Percentiles rank a stretch among this genome's conserved stretches.
These are phyloP conservation scores for Pleuronectes platessa DNA, from an alignment of 2,113 vertebrate genomes.

Conservation along the genomic window DNA sequence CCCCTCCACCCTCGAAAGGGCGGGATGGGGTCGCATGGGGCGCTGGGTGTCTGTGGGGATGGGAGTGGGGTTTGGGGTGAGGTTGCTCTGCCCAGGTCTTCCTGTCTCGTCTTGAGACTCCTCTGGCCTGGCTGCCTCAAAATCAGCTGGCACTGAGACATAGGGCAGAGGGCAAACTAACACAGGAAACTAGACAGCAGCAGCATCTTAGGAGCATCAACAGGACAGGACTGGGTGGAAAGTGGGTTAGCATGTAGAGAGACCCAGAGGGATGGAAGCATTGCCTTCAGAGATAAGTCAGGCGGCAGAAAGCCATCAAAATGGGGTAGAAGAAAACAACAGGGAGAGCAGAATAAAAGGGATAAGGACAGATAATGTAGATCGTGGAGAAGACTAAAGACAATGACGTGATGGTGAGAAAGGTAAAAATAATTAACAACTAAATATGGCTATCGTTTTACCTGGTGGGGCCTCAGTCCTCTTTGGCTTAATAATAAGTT, in stretches of 20 bases:
- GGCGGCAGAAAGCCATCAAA: constrained; percentile 25
- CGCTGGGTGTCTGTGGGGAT: constrained; percentile 67
- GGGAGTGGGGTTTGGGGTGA: constrained; percentile 64
- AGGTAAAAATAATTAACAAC: not conserved
- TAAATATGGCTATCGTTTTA: constrained; percentile 58
- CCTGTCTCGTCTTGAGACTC: constrained; percentile 71
- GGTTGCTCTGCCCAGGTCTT: constrained; percentile 69
- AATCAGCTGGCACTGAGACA: constrained; percentile 77
- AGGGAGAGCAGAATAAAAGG: not conserved
- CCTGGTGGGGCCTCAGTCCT: constrained; percentile 90
- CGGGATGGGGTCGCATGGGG: constrained; percentile 69
- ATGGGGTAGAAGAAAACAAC: not conserved
- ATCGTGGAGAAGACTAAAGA: constrained; percentile 12
- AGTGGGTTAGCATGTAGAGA: not conserved
- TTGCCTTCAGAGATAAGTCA: constrained; percentile 11
- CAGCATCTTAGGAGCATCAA: constrained; percentile 53
- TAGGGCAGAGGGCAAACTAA: constrained; percentile 77
- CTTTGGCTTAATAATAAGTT: constrained; percentile 92
- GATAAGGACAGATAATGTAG: constrained; percentile 11
- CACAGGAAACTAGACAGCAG: constrained; percentile 64
- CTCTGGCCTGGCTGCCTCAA: constrained; percentile 78
- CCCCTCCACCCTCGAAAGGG: constrained; percentile 64
- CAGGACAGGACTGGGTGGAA: constrained; percentile 44
- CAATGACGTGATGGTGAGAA: not conserved
- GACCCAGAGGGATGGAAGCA: constrained; percentile 21